Evolutionary conservation across 2,797 vertebrate genomes (phyloP).

Genomic region (Botia kubotai): DNA sequence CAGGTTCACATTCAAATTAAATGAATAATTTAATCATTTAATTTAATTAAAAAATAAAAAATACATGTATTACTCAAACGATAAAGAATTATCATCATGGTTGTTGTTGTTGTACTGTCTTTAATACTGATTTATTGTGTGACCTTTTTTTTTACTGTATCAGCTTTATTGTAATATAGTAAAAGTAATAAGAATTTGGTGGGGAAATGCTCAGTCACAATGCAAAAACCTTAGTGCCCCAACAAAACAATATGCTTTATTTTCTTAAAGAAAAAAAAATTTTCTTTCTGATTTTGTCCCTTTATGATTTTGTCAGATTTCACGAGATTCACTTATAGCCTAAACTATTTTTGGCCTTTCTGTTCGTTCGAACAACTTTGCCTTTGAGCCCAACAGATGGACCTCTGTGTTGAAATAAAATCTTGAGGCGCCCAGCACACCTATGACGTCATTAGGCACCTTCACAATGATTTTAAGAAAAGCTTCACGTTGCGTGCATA

Average conservation of each 20-base stretch:
- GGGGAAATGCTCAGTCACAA: too few relatives aligned
- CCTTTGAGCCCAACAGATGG: background rate
- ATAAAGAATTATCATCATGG: too few relatives aligned
- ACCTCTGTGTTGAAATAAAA: slow-evolving; percentile 1
- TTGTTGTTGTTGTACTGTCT: too few relatives aligned
- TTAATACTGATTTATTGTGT: too few relatives aligned
- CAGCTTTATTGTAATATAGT: background rate
- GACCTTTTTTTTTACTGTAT: too few relatives aligned
- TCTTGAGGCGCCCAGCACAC: background rate
- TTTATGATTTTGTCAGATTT: background rate
- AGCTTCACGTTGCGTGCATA: background rate
- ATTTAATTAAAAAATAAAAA: too few relatives aligned
- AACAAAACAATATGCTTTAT: background rate
- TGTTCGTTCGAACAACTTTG: background rate
- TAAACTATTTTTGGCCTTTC: slow-evolving; percentile 5
- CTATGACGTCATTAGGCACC: background rate
- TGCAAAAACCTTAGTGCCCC: too few relatives aligned
- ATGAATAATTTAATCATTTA: too few relatives aligned
- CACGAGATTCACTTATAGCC: background rate
- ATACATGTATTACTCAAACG: too few relatives aligned
- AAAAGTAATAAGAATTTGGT: background rate
- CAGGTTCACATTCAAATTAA: too few relatives aligned
- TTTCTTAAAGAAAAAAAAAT: background rate
- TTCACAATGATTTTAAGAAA: slow-evolving; percentile 15
- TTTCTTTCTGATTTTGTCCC: background rate